Evolutionary conservation across 92 coral and sea anemone genomes (phyloP), one percentile per base, ranked within the genome.

Genomic region (Scolanthus callimorphus): DNA sequence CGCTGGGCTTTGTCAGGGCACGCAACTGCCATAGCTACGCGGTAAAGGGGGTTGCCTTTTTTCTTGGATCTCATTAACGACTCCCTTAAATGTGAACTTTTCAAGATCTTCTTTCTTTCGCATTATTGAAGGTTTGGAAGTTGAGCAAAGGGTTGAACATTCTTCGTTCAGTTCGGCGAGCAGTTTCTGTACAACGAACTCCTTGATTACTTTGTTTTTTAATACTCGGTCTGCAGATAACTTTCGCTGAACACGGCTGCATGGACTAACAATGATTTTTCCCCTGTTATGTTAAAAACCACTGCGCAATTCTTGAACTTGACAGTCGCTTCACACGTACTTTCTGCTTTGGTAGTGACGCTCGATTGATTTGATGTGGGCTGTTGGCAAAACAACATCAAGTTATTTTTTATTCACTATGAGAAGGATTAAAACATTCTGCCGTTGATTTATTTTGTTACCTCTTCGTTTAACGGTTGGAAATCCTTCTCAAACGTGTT

Each of bases 1-100:
- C 38, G 6, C 4, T 30, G 11, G 2, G 49, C 49, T 17, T 37
- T 58, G 17, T 17, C 22, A 34, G 64, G 64, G 49, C 64, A 58
- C 3, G 64, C 62, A 3, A 58, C 64, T 3, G 64, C 25, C 3
- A 4, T 6, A 2, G 49, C 27, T 27, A 58, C 25, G 11, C 17
- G 2, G 49, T 31, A 58, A 12, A 58, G 37, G 2, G 38, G 49
- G 2, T 2, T 2, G 2, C 3, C 22, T 37, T 28, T 58, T 2
- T 37, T 12, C 21, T 58, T 58, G n/a, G 9, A 58, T 21, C 25
- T 58, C 64, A 34, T 34, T 15, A 6, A 34, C 15, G 43, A 34
- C 43, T 34, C 9, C 15, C 15, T 34, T 34, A 15, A 34, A 34
- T 15, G 6, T 34, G 15, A 34, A 34, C 9, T 34, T 34, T 15